These are phyloP conservation scores for Hemicordylus capensis DNA, from an alignment of 2,113 vertebrate genomes.

Conservation along the genomic window DNA sequence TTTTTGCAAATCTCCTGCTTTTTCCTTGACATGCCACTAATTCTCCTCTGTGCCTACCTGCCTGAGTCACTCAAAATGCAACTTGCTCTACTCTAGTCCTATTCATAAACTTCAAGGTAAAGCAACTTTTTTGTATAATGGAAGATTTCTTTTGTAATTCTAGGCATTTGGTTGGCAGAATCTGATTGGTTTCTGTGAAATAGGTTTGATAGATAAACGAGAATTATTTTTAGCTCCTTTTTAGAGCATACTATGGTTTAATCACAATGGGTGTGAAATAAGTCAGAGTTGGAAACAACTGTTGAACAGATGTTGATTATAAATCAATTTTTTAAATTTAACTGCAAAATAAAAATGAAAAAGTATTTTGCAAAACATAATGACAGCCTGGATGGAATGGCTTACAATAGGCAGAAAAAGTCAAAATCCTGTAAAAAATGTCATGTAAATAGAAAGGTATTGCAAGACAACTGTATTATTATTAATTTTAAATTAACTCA, in stretches of 20 bases:
- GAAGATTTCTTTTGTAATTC: conserved; percentile 27
- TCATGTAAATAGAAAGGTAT: conserved; percentile 41
- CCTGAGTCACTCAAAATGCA: conserved; percentile 27
- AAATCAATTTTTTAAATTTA: conserved; percentile 23
- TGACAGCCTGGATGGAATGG: neutral
- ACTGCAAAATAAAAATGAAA: conserved; percentile 39
- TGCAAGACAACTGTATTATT: conserved; percentile 37
- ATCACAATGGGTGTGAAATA: neutral
- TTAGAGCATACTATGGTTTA: conserved; percentile 15
- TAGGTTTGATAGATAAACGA: conserved; percentile 7
- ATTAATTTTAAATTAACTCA: conserved; percentile 16
- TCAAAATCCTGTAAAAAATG: conserved; percentile 40
- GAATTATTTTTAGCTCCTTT: conserved; percentile 13
- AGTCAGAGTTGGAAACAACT: neutral
- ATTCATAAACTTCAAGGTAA: conserved; percentile 19
- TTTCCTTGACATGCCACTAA: neutral
- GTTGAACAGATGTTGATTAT: neutral
- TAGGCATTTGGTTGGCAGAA: neutral
- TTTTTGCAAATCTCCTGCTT: neutral
- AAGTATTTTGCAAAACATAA: conserved; percentile 11
- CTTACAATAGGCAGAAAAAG: neutral
- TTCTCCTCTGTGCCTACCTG: conserved; percentile 29
- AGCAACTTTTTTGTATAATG: conserved; percentile 32
- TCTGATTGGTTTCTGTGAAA: conserved; percentile 7
- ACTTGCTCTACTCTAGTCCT: neutral